phyloP scores from a whole-genome alignment of 53 echinoderm and acorn worm genomes.

The Actinopyga echinites region DNA sequence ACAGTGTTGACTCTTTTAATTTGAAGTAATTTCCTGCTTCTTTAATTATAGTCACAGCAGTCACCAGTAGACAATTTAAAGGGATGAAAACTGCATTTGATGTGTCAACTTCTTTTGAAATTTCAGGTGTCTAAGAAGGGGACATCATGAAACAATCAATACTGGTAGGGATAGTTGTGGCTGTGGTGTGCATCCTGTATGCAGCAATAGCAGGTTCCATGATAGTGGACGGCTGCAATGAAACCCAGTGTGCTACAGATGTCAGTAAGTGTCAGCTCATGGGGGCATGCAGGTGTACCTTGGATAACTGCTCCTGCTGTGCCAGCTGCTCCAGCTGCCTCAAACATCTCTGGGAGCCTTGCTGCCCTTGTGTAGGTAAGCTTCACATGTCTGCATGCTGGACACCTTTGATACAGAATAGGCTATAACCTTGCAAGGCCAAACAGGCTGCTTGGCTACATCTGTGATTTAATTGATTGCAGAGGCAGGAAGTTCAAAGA shows the following conservation, averaged over 20 bases:
- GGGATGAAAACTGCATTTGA: too few species aligned
- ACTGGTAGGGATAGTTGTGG: slow-evolving; percentile 36
- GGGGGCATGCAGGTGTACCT: slow-evolving; percentile 81
- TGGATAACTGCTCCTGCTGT: slow-evolving; percentile 90
- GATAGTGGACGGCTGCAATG: slow-evolving; percentile 76
- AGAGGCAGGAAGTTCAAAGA: background rate
- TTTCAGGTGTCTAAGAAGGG: too few species aligned
- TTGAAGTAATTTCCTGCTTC: too few species aligned
- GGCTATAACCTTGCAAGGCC: background rate
- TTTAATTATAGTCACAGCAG: too few species aligned
- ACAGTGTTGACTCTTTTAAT: too few species aligned
- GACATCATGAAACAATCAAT: slow-evolving; percentile 2
- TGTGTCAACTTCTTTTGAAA: too few species aligned
- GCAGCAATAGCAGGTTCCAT: slow-evolving; percentile 54
- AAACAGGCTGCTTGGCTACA: background rate
- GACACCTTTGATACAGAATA: background rate
- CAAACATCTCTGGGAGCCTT: slow-evolving; percentile 70
- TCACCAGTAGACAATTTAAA: too few species aligned
- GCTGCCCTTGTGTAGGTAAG: slow-evolving; percentile 88
- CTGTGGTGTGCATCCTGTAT: slow-evolving; percentile 49
- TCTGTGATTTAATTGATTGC: background rate
- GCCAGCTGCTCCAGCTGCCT: slow-evolving; percentile 84
- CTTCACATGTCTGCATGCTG: background rate
- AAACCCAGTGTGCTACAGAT: slow-evolving; percentile 76
- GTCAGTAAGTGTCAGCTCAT: slow-evolving; percentile 94